These are phyloP conservation scores for Cecidostiba fungosa DNA, from an alignment of 2,888 invertebrate species.

Conservation along the genomic window DNA sequence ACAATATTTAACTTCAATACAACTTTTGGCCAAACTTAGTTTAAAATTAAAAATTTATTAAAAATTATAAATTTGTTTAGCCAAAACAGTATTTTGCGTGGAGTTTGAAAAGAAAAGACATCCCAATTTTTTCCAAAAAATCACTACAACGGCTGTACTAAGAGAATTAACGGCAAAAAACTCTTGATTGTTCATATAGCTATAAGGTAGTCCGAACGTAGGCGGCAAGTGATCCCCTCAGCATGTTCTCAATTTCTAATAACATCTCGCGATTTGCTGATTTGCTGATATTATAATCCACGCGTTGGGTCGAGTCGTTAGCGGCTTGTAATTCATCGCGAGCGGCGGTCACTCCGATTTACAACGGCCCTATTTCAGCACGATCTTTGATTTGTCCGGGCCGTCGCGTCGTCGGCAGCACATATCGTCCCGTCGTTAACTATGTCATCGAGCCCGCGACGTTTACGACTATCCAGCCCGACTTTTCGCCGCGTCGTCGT, in stretches of 20 bases:
- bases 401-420: background rate
- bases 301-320: background rate
- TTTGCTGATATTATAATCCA: conserved; percentile 48
- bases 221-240: background rate
- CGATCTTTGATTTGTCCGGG: background rate
- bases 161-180: no score
- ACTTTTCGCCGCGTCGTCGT: conserved; percentile 1
- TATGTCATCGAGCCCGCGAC: conserved; percentile 40
- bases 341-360: conserved; percentile 34
- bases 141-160: no score
- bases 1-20: no score
- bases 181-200: no score
- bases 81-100: no score
- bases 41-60: no score
- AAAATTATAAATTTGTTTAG: no score
- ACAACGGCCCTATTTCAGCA: conserved; percentile 22
- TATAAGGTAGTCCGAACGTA: no score
- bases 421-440: conserved; percentile 37
- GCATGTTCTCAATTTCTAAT: conserved; percentile 10
- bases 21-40: no score
- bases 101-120: no score
- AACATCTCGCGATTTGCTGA: background rate
- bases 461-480: conserved; percentile 10
- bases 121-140: no score
- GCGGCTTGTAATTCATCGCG: conserved; percentile 23